Conservation (phyloP, 2,113 vertebrate species). For the Eurypyga helias region DNA sequence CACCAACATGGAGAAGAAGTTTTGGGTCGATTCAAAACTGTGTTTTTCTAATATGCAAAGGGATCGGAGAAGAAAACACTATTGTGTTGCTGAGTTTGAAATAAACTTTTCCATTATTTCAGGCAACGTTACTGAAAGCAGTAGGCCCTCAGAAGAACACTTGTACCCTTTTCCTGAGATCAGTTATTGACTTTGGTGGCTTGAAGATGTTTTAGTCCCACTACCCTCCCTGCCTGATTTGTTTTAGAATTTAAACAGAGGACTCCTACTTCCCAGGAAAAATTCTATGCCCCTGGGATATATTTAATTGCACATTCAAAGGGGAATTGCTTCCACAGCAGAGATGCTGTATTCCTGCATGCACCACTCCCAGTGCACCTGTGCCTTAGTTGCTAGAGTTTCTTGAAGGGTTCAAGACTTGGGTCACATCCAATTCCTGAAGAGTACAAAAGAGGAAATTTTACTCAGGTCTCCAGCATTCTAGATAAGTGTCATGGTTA, state of each 20-base stretch:
- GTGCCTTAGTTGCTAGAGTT: not conserved
- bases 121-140: not conserved
- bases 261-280: not conserved
- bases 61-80: not conserved
- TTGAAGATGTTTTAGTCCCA: not conserved
- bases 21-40: not conserved
- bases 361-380: not conserved
- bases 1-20: not conserved
- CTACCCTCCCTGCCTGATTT: not conserved
- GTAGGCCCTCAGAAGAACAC: not conserved
- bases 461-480: not conserved
- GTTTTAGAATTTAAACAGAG: not conserved
- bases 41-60: not conserved
- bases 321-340: not conserved
- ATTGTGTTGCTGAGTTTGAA: not conserved
- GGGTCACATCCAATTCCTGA: not conserved
- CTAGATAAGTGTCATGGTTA: not conserved
- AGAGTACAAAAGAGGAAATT: not conserved
- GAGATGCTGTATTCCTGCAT: not conserved
- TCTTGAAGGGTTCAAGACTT: not conserved
- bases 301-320: not conserved
- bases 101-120: not conserved
- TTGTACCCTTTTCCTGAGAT: not conserved
- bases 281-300: not conserved
- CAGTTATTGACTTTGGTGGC: not conserved